Percentiles rank a stretch among this genome's conserved stretches.
Evolutionary conservation across 2,113 vertebrate species (phyloP).

Genomic region (Pardalotus punctatus): DNA sequence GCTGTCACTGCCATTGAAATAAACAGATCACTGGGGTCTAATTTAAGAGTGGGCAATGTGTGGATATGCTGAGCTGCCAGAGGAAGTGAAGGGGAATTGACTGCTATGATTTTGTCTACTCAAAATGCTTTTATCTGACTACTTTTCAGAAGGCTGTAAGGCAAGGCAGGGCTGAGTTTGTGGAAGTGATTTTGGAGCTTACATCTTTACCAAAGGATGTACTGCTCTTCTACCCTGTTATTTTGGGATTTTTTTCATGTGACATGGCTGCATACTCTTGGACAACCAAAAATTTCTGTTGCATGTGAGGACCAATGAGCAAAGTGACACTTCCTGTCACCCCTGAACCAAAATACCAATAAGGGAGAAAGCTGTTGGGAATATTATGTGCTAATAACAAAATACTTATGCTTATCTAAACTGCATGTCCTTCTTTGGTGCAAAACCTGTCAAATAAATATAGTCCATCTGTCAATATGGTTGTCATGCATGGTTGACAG

Average conservation of each 20-base stretch:
- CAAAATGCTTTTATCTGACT: not conserved
- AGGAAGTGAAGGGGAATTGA: not conserved
- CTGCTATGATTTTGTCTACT: not conserved
- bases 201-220: not conserved
- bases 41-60: not conserved
- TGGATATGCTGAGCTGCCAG: not conserved
- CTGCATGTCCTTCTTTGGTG: not conserved
- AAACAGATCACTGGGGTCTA: not conserved
- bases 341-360: not conserved
- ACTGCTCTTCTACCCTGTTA: not conserved
- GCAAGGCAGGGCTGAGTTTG: not conserved
- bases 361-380: not conserved
- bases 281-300: not conserved
- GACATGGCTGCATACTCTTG: not conserved
- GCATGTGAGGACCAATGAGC: not conserved
- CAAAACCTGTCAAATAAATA: conserved; percentile 29
- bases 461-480: not conserved
- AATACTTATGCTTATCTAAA: not conserved
- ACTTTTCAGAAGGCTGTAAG: not conserved
- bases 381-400: not conserved
- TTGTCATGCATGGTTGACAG: not conserved
- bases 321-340: not conserved
- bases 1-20: not conserved
- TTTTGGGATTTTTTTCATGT: not conserved
- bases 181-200: not conserved